These are phyloP conservation scores for Lypha dubia DNA, from an alignment of 2,888 invertebrate genomes.

Conservation along the genomic window DNA sequence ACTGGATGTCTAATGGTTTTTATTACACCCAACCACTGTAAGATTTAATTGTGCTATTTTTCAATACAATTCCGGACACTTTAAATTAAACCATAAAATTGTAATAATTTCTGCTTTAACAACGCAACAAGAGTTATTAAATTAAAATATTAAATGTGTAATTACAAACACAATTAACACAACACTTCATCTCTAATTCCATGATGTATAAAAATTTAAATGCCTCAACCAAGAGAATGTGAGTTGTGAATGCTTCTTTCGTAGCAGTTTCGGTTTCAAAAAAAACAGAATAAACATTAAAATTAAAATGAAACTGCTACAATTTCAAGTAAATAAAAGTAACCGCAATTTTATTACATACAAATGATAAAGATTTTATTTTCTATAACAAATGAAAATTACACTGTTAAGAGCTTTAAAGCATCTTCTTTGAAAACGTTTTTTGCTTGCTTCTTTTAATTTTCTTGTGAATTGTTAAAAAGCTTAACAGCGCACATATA, in stretches of 20 bases:
- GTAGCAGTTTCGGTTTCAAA: not conserved
- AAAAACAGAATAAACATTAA: conserved; percentile 14
- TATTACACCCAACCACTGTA: too few relatives aligned
- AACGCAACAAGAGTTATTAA: not conserved
- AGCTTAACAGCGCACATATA: conserved; percentile 17
- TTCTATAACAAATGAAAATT: conserved; percentile 3
- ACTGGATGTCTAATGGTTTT: too few relatives aligned
- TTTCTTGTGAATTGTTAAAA: conserved; percentile 33
- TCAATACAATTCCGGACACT: too few relatives aligned
- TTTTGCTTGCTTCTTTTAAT: not conserved
- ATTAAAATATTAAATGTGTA: conserved; percentile 29
- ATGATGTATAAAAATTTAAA: too few relatives aligned
- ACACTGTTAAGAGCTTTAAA: conserved; percentile 24
- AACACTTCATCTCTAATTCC: not conserved
- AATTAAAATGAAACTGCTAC: conserved; percentile 33
- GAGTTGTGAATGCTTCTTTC: not conserved
- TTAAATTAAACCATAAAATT: not conserved
- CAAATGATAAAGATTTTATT: conserved; percentile 9
- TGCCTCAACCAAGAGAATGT: not conserved
- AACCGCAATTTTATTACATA: conserved; percentile 32
- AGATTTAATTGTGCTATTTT: too few relatives aligned
- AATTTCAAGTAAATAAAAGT: conserved; percentile 39
- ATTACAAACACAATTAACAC: conserved; percentile 5
- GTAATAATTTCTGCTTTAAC: not conserved
- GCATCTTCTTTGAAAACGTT: conserved; percentile 6